Evolutionary conservation across 2,888 invertebrate genomes (phyloP).

Genomic region (Cheilosia soror): DNA sequence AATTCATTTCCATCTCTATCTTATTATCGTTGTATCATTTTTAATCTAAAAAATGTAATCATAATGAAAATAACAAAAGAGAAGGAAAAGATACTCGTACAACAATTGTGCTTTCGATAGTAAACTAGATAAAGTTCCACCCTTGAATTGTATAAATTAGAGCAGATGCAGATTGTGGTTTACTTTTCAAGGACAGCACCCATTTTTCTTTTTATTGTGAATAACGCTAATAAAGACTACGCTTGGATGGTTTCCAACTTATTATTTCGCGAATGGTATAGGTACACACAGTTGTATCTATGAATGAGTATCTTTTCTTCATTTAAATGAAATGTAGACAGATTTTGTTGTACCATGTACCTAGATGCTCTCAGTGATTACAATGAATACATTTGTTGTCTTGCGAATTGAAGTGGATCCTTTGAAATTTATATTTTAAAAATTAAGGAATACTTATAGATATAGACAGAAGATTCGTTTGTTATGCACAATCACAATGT

Average conservation of each 20-base stretch:
- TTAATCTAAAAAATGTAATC: background rate
- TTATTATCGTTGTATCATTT: background rate
- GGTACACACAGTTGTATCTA: background rate
- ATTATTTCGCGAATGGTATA: background rate
- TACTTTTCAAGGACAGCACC: constrained; percentile 3
- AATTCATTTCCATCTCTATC: background rate
- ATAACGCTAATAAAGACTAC: background rate
- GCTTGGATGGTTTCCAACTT: background rate
- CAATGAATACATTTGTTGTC: background rate
- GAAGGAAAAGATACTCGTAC: background rate
- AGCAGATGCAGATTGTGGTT: constrained; percentile 1
- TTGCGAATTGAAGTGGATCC: background rate
- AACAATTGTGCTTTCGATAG: background rate
- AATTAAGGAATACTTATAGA: background rate
- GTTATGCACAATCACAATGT: too few relatives aligned
- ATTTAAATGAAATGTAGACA: background rate
- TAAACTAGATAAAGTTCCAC: background rate
- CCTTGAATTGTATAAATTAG: constrained; percentile 6
- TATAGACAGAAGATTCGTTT: too few relatives aligned
- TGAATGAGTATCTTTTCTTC: background rate
- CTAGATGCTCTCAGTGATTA: background rate
- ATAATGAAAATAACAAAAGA: background rate
- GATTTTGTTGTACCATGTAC: background rate
- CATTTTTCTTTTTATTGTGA: background rate
- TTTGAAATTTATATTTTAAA: background rate